A percentile compares a stretch with the other conserved stretches of the same genome.
Conservation (phyloP, 2,888 invertebrate genomes). For the Caenorhabditis sp. region DNA sequence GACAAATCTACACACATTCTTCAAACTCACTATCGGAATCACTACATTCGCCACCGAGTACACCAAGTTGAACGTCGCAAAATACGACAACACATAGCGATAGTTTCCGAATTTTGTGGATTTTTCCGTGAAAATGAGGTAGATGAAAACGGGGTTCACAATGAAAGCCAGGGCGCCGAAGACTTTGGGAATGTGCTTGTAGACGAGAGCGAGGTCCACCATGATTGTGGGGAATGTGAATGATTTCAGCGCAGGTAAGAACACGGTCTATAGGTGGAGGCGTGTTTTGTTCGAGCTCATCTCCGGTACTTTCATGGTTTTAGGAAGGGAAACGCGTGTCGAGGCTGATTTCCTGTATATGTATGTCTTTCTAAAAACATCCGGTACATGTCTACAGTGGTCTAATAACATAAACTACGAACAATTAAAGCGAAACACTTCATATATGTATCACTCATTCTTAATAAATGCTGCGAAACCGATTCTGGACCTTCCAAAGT, state of each 20-base stretch:
- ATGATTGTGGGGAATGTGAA: background rate
- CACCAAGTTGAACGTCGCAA: constrained; percentile 41
- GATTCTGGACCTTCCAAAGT: constrained; percentile 53
- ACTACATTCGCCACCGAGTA: constrained; percentile 27
- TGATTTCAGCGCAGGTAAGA: no score
- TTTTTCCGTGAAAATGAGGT: constrained; percentile 37
- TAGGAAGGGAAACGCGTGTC: no score
- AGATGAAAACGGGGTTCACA: constrained; percentile 36
- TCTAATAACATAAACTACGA: no score
- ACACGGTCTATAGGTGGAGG: no score
- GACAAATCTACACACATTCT: no score
- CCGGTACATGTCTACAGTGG: no score
- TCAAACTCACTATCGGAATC: constrained; percentile 35
- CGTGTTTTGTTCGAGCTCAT: no score
- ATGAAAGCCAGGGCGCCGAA: constrained; percentile 30
- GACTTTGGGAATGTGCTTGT: constrained; percentile 31
- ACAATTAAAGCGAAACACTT: no score
- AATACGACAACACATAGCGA: constrained; percentile 28
- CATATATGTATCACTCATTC: background rate
- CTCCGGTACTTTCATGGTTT: no score
- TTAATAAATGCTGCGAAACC: constrained; percentile 54
- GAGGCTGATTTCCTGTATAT: no score
- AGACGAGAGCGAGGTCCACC: background rate
- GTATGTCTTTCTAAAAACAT: no score
- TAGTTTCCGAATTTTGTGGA: constrained; percentile 39